phyloP scores from a whole-genome alignment of 2,888 invertebrate species.

The Rhamnusium bicolor region DNA sequence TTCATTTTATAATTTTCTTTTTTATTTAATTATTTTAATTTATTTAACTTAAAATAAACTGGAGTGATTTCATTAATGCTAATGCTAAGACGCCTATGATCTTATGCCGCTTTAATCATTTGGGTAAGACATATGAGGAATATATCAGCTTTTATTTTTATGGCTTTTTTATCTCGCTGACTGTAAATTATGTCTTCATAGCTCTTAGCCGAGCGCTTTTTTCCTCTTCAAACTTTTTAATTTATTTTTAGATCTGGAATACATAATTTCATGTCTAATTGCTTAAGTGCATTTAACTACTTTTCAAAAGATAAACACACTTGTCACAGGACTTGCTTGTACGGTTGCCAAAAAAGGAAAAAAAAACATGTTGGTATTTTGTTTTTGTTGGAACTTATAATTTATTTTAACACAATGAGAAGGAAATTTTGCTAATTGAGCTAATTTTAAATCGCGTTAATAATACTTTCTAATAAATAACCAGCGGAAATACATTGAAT shows the following conservation, averaged over 20 bases:
- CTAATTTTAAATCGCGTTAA: background rate
- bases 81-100: background rate
- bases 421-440: background rate
- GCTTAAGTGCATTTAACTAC: conserved; percentile 26
- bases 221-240: background rate
- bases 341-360: conserved; percentile 13
- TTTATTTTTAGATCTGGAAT: conserved; percentile 23
- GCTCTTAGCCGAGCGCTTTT: conserved; percentile 2
- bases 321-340: conserved; percentile 1
- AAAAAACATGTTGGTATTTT: conserved; percentile 5
- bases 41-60: background rate
- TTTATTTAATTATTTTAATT: too few species aligned
- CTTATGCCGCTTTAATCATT: conserved; percentile 2
- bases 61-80: background rate
- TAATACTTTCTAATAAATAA: background rate
- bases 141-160: conserved; percentile 8
- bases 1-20: too few species aligned
- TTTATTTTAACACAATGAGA: background rate
- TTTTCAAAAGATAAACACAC: conserved; percentile 17
- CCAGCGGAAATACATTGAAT: background rate
- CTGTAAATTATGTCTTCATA: conserved; percentile 10
- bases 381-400: background rate
- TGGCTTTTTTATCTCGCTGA: conserved; percentile 16
- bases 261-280: conserved; percentile 19
- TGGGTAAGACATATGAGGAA: conserved; percentile 15